phyloP scores from a whole-genome alignment of 37 sponge, comb jelly and placozoan species.

The Eunapius fragilis region DNA sequence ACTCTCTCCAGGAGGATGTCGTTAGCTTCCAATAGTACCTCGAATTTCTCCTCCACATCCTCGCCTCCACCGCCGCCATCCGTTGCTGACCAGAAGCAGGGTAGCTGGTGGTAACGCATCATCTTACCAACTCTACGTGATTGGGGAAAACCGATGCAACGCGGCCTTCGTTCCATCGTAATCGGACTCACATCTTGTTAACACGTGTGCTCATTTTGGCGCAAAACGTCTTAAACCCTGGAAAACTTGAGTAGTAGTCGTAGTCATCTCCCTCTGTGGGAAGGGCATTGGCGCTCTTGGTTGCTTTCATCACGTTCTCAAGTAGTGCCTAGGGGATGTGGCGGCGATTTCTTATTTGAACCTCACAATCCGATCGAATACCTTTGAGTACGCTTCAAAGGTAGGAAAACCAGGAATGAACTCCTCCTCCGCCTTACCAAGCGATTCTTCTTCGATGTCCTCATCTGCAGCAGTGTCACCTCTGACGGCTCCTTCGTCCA shows the following conservation, averaged over 20 bases:
- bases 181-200: conserved; percentile 23
- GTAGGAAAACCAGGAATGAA: conserved; percentile 66
- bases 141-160: too few relatives aligned
- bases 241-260: conserved; percentile 83
- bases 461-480: background rate
- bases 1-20: conserved; percentile 87
- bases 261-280: conserved; percentile 80
- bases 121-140: conserved; percentile 41
- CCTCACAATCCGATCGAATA: background rate
- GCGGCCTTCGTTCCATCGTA: background rate
- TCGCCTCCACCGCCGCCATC: conserved; percentile 28
- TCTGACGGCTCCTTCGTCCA: background rate
- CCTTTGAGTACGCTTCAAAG: conserved; percentile 66
- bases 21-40: conserved; percentile 86
- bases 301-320: conserved; percentile 39
- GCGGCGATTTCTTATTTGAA: background rate
- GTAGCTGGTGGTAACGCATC: conserved; percentile 48
- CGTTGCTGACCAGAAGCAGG: conserved; percentile 52
- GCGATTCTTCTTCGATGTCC: background rate
- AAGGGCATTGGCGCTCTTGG: conserved; percentile 61
- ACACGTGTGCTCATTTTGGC: conserved; percentile 46
- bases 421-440: conserved; percentile 14
- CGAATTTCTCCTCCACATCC: conserved; percentile 83
- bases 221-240: conserved; percentile 70
- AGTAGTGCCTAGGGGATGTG: conserved; percentile 28